These are phyloP conservation scores for Hylaeus anthracinus DNA, from an alignment of 1,140 invertebrate species.

Conservation along the genomic window DNA sequence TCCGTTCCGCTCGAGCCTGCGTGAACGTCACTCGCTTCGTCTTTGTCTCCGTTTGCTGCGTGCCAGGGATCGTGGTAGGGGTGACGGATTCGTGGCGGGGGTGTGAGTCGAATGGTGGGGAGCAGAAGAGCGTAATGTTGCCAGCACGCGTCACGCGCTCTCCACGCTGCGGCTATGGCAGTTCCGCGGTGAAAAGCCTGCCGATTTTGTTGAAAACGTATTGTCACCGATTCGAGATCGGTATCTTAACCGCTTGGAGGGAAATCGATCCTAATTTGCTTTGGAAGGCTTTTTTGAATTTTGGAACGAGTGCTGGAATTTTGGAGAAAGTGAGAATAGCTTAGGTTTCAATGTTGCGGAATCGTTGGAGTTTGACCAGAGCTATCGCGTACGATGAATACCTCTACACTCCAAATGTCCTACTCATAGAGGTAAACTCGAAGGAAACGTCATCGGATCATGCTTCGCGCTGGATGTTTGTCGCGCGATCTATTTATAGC, in stretches of 20 bases:
- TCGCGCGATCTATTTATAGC: conserved; percentile 25
- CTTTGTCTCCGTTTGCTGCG: conserved; percentile 33
- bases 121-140: conserved; percentile 61
- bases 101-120: conserved; percentile 60
- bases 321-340: too few relatives aligned
- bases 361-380: too few relatives aligned
- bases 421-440: neutral
- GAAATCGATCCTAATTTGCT: too few relatives aligned
- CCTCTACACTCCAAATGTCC: neutral
- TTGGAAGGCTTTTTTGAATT: too few relatives aligned
- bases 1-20: conserved; percentile 50
- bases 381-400: too few relatives aligned
- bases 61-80: conserved; percentile 37
- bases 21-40: conserved; percentile 24
- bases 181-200: conserved; percentile 16
- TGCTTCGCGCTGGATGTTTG: conserved; percentile 21
- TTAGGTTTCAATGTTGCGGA: too few relatives aligned
- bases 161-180: conserved; percentile 55
- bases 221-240: too few relatives aligned
- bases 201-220: neutral
- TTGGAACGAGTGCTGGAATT: too few relatives aligned
- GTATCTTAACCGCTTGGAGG: too few relatives aligned
- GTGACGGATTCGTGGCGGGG: conserved; percentile 31
- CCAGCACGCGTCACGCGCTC: conserved; percentile 67
- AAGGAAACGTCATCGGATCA: conserved; percentile 32